Evolutionary conservation across 2,888 invertebrate species (phyloP).

Genomic region (Hymenopus coronatus): DNA sequence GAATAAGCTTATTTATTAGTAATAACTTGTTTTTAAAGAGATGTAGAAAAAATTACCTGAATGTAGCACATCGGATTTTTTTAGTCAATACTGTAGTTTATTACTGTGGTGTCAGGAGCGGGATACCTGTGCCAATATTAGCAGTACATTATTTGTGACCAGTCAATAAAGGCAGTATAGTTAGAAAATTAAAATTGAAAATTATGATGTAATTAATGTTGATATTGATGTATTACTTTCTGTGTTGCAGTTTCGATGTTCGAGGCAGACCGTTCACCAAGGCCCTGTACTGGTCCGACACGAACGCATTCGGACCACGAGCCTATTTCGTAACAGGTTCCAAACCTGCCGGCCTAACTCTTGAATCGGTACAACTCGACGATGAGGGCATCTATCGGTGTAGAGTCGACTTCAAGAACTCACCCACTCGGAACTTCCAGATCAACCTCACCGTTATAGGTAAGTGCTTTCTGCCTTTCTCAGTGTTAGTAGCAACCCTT

Average conservation of each 20-base stretch:
- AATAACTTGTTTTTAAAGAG: too few relatives aligned
- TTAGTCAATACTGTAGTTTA: too few relatives aligned
- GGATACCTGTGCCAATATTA: too few relatives aligned
- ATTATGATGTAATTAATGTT: not conserved
- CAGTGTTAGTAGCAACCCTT: too few relatives aligned
- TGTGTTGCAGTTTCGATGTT: constrained; percentile 50
- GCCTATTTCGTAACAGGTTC: constrained; percentile 49
- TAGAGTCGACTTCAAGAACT: constrained; percentile 55
- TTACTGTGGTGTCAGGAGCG: too few relatives aligned
- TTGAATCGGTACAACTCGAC: constrained; percentile 48
- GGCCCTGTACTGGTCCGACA: constrained; percentile 53
- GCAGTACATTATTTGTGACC: too few relatives aligned
- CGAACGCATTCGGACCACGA: constrained; percentile 50
- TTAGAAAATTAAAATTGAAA: not conserved
- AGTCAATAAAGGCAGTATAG: not conserved
- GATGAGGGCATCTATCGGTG: constrained; percentile 50
- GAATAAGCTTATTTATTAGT: too few relatives aligned
- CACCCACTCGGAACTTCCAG: constrained; percentile 55
- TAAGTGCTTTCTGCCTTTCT: constrained; percentile 42
- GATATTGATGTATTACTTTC: not conserved
- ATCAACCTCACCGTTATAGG: constrained; percentile 56
- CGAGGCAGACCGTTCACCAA: constrained; percentile 51
- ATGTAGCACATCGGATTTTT: too few relatives aligned
- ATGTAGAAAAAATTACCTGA: too few relatives aligned
- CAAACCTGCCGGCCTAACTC: constrained; percentile 49